These are phyloP conservation scores for Protobothrops flavoviridis DNA, from an alignment of 2,113 vertebrate genomes.

Conservation along the genomic window DNA sequence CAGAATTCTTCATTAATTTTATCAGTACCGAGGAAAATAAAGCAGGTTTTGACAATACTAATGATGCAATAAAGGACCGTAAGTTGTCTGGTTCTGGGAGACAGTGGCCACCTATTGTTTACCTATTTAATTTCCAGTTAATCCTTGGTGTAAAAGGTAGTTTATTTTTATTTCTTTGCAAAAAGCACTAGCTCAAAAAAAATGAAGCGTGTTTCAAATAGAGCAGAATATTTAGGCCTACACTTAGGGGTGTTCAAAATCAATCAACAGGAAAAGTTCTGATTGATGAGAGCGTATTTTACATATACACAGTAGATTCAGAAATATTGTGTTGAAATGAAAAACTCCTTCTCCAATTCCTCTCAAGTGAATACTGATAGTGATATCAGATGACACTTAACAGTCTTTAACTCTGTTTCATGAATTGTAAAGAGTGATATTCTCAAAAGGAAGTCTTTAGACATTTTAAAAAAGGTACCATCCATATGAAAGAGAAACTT, in stretches of 20 bases:
- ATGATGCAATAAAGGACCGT: not conserved
- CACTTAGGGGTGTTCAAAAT: not conserved
- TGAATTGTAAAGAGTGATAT: not conserved
- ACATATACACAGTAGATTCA: no score
- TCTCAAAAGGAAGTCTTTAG: not conserved
- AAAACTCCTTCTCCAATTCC: no score
- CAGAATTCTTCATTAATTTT: not conserved
- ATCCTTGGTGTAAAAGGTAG: not conserved
- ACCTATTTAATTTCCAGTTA: not conserved
- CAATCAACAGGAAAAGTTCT: not conserved
- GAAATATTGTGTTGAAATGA: no score
- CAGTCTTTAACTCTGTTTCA: no score
- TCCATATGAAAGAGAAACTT: not conserved
- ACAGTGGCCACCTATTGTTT: not conserved
- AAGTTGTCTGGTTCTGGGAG: not conserved
- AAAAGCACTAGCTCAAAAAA: not conserved
- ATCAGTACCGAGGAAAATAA: slow-evolving; percentile 10
- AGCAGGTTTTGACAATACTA: not conserved
- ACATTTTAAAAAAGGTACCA: not conserved
- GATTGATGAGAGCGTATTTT: no score
- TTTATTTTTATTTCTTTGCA: not conserved
- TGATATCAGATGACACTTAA: no score
- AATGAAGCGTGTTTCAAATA: not conserved
- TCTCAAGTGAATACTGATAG: no score
- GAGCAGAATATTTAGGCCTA: not conserved